These are phyloP conservation scores for Porites lobata DNA, from an alignment of 92 coral and sea anemone species.

Conservation along the genomic window DNA sequence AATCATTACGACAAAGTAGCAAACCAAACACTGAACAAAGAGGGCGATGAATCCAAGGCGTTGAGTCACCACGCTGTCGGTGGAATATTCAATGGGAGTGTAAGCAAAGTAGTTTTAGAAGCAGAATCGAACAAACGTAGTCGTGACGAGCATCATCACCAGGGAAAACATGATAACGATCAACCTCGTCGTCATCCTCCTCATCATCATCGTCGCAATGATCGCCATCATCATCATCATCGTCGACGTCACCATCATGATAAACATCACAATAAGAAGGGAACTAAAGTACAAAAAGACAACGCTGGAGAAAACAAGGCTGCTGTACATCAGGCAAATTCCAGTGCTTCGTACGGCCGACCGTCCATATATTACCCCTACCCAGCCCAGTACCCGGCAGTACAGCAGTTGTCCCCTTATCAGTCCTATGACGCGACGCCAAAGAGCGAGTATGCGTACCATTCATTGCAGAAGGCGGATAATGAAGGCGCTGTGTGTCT, in stretches of 20 bases:
- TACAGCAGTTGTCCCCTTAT: constrained; percentile 12
- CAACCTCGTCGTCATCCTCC: background rate
- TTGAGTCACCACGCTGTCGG: constrained; percentile 41
- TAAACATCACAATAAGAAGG: background rate
- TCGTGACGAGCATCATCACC: background rate
- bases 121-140: background rate
- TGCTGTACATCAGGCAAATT: constrained; percentile 1
- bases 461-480: constrained; percentile 61
- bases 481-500: constrained; percentile 88
- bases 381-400: constrained; percentile 19
- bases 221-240: background rate
- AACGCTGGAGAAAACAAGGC: background rate
- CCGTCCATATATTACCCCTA: constrained; percentile 21
- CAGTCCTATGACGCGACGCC: constrained; percentile 18
- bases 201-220: background rate
- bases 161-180: background rate
- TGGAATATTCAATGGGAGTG: constrained; percentile 47
- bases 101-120: constrained; percentile 35
- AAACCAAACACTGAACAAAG: background rate
- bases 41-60: constrained; percentile 19
- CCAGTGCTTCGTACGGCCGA: constrained; percentile 14
- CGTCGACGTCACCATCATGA: background rate
- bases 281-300: background rate
- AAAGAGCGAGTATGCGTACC: constrained; percentile 44
- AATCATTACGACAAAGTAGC: background rate